Conservation (phyloP, 2,113 vertebrate genomes). For the Hucho hucho region DNA sequence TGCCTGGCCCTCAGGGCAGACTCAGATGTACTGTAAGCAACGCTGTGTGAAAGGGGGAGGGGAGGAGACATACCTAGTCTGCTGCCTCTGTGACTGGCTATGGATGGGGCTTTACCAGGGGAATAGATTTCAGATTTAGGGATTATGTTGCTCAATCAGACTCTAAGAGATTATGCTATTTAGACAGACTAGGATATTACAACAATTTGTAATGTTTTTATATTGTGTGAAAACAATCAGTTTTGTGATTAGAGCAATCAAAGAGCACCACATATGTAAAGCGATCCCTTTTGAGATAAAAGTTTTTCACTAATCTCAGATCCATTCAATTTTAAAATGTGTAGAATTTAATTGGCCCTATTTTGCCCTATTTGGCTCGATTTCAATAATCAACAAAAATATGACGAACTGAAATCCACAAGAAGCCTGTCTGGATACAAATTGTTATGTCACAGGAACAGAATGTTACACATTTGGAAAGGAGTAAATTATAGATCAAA, state of each 20-base stretch:
- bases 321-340: slow-evolving; percentile 52
- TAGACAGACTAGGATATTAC: slow-evolving; percentile 67
- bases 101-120: slow-evolving; percentile 28
- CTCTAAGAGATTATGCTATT: slow-evolving; percentile 69
- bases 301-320: slow-evolving; percentile 44
- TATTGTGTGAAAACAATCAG: slow-evolving; percentile 63
- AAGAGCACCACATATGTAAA: too few species aligned
- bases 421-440: slow-evolving; percentile 6
- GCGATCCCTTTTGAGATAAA: slow-evolving; percentile 58
- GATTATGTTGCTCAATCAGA: slow-evolving; percentile 74
- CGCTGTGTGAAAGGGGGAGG: slow-evolving; percentile 53
- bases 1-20: slow-evolving; percentile 77
- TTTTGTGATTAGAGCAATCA: slow-evolving; percentile 57
- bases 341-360: slow-evolving; percentile 59
- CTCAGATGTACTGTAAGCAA: slow-evolving; percentile 76
- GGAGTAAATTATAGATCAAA: neutral
- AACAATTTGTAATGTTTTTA: slow-evolving; percentile 55
- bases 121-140: slow-evolving; percentile 53
- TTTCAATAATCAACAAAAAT: slow-evolving; percentile 50
- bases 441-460: slow-evolving; percentile 8
- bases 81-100: slow-evolving; percentile 7
- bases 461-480: too few species aligned
- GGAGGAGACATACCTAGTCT: slow-evolving; percentile 30
- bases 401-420: slow-evolving; percentile 16
- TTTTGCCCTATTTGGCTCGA: slow-evolving; percentile 1